Evolutionary conservation across 2,888 invertebrate species (phyloP), one percentile per base, ranked within the genome.

Genomic region (Latheticus oryzae): DNA sequence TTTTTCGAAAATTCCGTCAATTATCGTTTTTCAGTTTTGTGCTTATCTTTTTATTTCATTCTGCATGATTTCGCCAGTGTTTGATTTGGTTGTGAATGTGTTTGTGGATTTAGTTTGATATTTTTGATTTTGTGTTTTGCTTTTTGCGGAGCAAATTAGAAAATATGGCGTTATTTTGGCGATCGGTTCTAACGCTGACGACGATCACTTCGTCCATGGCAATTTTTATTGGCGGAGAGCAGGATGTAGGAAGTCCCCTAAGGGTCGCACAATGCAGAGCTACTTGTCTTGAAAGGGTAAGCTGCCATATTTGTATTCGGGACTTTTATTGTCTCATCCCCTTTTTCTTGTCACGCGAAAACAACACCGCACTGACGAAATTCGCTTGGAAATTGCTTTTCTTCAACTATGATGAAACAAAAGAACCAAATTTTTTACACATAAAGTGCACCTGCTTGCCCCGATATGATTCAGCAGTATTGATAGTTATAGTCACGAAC

Each of bases 191-290:
- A 60, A 69, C 71, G 63, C 70, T 76, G 21, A 70, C 72, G 35
- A 71, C 72, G 38, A 63, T 75, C 50, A 69, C 73, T 2, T 70
- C 72, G 21, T 69, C 72, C 32, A 68, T 73, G 70, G 77, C 75
- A 57, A 76, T 78, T 70, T 78, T 79, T 65, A 74, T 77, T 68
- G 78, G 77, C 43, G 85, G 84, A 65, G 85, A 86, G 71, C 85
- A 85, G 80, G 87, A 87, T 76, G 85, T 88, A 67, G 87, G 86
- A 59, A 88, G 87, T 70, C 88, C 88, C 55, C 78, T 88, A 65
- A 83, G 87, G 72, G 87, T 88, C 67, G 88, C 88, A 67, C 87
- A 88, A 71, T 88, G 88, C 77, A 80, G 88, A 77, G 87, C 88
- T 65, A 86, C 87, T 66, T 88, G 88, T 78, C 82, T 88, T 72